These are phyloP conservation scores for Paguma larvata DNA, from an alignment of 2,797 vertebrate genomes.

Conservation along the genomic window DNA sequence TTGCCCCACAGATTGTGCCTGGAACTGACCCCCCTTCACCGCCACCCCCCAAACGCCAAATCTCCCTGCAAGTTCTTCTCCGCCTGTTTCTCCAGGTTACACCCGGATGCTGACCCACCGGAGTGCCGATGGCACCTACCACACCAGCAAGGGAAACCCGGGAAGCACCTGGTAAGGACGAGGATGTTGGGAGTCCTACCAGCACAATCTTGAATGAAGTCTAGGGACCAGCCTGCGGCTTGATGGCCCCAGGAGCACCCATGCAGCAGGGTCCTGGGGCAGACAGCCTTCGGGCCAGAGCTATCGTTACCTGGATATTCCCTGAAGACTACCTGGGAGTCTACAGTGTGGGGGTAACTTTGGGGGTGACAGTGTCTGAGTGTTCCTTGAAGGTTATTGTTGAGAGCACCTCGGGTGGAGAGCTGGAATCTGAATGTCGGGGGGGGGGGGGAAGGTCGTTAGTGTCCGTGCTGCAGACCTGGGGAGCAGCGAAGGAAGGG, in stretches of 20 bases:
- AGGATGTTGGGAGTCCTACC: not conserved
- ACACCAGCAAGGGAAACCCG: not conserved
- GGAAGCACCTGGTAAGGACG: slow-evolving; percentile 69
- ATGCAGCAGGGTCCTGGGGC: not conserved
- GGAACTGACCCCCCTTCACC: not conserved
- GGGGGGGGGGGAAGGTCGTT: not conserved
- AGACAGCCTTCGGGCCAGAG: rapidly evolving
- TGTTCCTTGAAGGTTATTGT: not conserved
- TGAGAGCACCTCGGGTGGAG: not conserved
- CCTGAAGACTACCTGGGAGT: not conserved
- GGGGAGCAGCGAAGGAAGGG: not conserved
- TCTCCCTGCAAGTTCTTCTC: not conserved
- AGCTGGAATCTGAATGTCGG: not conserved
- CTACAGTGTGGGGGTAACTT: not conserved
- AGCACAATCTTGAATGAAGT: not conserved
- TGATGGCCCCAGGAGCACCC: not conserved
- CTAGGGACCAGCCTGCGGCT: not conserved
- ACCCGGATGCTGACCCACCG: not conserved
- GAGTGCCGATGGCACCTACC: slow-evolving; percentile 28
- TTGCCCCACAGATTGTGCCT: not conserved
- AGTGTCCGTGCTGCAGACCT: not conserved
- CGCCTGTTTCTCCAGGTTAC: slow-evolving; percentile 56
- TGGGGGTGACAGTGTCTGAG: not conserved
- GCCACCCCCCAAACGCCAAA: not conserved
- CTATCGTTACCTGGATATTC: not conserved